A percentile compares a stretch with the other conserved stretches of the same genome.
These are phyloP conservation scores for Mamestra configurata DNA, from an alignment of 1,140 invertebrate genomes.

Conservation along the genomic window DNA sequence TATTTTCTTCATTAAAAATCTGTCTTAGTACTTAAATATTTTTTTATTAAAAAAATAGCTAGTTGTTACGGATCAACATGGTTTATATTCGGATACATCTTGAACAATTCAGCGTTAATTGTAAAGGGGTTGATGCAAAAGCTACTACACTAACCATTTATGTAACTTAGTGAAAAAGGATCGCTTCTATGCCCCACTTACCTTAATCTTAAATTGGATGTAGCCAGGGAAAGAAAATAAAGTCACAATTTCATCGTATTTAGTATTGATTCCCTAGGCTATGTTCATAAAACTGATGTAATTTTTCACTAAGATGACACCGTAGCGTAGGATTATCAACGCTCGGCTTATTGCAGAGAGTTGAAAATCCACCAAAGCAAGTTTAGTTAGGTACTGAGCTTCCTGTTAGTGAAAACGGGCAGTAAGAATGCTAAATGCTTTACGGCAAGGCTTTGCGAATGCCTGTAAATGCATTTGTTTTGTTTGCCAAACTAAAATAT, in stretches of 20 bases:
- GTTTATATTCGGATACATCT: conserved; percentile 20
- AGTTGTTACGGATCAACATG: conserved; percentile 20
- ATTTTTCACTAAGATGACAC: too few species aligned
- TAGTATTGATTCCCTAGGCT: not conserved
- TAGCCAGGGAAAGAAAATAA: not conserved
- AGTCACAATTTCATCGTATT: not conserved
- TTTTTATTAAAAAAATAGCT: not conserved
- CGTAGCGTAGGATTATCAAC: too few species aligned
- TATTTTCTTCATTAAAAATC: not conserved
- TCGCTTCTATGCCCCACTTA: conserved; percentile 29
- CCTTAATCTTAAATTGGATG: not conserved
- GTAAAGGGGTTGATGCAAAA: conserved; percentile 27
- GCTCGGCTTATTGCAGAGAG: too few species aligned
- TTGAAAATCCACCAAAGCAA: too few species aligned
- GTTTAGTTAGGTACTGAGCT: too few species aligned
- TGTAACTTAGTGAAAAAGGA: not conserved
- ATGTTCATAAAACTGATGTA: not conserved
- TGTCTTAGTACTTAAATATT: not conserved
- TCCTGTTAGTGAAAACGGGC: too few species aligned
- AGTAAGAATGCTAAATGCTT: not conserved
- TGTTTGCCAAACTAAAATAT: not conserved
- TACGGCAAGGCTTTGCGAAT: not conserved
- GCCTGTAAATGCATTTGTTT: not conserved
- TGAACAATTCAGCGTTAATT: not conserved
- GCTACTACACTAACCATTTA: not conserved